Conservation (phyloP, 2,888 invertebrate genomes). For the Tetanocera ferruginea region DNA sequence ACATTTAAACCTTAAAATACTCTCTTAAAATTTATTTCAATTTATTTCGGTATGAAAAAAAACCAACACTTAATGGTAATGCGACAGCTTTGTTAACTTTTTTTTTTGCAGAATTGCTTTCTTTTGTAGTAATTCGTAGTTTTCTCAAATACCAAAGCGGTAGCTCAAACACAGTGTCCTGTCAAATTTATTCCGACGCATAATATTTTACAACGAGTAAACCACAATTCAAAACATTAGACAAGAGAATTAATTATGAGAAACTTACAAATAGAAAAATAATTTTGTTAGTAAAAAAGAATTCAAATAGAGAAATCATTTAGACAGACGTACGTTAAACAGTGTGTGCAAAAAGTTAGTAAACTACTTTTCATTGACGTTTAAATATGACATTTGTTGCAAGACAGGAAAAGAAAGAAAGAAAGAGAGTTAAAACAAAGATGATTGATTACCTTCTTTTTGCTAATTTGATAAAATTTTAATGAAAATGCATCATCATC, state of each 20-base stretch:
- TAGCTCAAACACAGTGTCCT: not conserved
- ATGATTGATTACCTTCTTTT: not conserved
- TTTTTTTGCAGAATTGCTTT: too few species aligned
- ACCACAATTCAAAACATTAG: conserved; percentile 24
- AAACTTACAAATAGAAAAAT: not conserved
- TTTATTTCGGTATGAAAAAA: too few species aligned
- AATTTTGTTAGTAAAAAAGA: conserved; percentile 15
- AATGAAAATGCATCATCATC: conserved; percentile 4
- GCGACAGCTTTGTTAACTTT: too few species aligned
- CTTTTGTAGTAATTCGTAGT: too few species aligned
- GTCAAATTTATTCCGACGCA: conserved; percentile 12
- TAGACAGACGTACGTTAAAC: not conserved
- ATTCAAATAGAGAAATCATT: not conserved
- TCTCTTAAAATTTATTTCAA: too few species aligned
- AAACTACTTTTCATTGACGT: not conserved
- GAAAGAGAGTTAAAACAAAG: not conserved
- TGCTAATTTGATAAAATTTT: not conserved
- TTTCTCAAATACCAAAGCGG: too few species aligned
- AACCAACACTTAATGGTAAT: too few species aligned
- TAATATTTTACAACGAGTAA: conserved; percentile 2
- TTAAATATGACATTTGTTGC: too few species aligned
- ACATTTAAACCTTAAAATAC: too few species aligned
- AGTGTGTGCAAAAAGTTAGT: not conserved
- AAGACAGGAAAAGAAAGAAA: too few species aligned
- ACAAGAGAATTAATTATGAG: not conserved